These are phyloP conservation scores for Platichthys flesus DNA, from an alignment of 2,113 vertebrate species.

Conservation along the genomic window DNA sequence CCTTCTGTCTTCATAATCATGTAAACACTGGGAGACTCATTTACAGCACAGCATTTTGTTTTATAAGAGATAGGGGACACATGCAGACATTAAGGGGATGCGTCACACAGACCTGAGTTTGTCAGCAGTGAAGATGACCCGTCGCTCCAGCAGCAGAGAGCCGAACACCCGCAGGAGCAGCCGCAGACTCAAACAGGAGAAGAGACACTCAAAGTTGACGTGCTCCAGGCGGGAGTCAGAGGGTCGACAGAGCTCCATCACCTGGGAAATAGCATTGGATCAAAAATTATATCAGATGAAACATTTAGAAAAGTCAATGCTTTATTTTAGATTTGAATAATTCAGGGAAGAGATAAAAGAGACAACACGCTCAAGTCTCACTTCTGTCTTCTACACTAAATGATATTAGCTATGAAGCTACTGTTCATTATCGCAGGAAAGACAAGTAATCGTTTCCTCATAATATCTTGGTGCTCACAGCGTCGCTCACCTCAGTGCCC, in stretches of 20 bases:
- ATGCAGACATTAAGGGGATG: not conserved
- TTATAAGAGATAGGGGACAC: no score
- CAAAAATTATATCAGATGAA: not conserved
- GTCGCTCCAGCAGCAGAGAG: constrained; percentile 92
- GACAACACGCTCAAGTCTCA: no score
- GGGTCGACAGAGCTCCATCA: constrained; percentile 92
- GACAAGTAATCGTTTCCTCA: no score
- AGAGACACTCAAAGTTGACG: constrained; percentile 92
- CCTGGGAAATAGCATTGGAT: constrained; percentile 72
- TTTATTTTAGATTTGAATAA: no score
- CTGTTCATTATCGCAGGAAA: not conserved
- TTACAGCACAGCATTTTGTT: not conserved
- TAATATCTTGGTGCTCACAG: not conserved
- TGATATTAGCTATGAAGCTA: not conserved
- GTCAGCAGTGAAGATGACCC: constrained; percentile 95
- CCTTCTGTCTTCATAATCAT: constrained; percentile 1
- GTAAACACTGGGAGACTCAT: constrained; percentile 9
- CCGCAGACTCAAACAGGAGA: constrained; percentile 90
- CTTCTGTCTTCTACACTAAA: no score
- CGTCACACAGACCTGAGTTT: constrained; percentile 86
- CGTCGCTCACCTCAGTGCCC: constrained; percentile 87
- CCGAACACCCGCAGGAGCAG: constrained; percentile 92
- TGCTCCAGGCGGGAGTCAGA: constrained; percentile 94
- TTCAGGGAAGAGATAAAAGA: no score
- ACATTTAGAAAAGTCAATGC: no score